Conservation (phyloP, 2,113 vertebrate species). For the Campylorhamphus procurvoides region DNA sequence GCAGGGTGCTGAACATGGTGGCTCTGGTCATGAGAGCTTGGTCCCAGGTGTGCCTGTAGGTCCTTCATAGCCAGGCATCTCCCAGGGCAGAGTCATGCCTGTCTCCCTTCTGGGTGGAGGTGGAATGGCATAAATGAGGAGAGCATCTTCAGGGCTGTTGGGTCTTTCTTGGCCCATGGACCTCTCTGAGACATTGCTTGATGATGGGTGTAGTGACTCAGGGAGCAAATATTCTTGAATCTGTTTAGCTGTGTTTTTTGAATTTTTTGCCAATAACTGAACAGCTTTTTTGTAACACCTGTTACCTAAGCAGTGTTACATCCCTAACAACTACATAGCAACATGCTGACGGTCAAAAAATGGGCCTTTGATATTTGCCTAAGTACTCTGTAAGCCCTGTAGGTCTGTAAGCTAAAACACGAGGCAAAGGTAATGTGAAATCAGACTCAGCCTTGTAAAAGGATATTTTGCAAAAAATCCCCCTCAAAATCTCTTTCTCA, state of each 20-base stretch:
- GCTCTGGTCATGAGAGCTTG: not conserved
- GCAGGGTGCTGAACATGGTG: accelerated
- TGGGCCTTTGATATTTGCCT: not conserved
- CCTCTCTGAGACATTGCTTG: not conserved
- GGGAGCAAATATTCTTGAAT: not conserved
- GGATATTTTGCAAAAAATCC: not conserved
- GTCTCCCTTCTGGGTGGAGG: not conserved
- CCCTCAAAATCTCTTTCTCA: not conserved
- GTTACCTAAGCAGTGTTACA: not conserved
- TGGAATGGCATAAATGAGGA: not conserved
- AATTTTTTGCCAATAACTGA: not conserved
- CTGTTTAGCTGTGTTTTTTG: not conserved
- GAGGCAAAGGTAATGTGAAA: not conserved
- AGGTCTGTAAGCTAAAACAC: not conserved
- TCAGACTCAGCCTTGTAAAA: not conserved
- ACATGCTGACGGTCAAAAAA: not conserved
- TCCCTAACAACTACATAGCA: not conserved
- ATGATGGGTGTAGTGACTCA: not conserved
- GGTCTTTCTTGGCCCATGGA: not conserved
- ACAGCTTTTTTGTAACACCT: not conserved
- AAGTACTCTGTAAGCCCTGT: not conserved
- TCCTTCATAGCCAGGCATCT: not conserved
- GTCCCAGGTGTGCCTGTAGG: not conserved
- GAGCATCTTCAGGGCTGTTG: not conserved
- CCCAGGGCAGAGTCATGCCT: not conserved